Conservation (phyloP, 2,113 vertebrate species). For the Entosphenus tridentatus region DNA sequence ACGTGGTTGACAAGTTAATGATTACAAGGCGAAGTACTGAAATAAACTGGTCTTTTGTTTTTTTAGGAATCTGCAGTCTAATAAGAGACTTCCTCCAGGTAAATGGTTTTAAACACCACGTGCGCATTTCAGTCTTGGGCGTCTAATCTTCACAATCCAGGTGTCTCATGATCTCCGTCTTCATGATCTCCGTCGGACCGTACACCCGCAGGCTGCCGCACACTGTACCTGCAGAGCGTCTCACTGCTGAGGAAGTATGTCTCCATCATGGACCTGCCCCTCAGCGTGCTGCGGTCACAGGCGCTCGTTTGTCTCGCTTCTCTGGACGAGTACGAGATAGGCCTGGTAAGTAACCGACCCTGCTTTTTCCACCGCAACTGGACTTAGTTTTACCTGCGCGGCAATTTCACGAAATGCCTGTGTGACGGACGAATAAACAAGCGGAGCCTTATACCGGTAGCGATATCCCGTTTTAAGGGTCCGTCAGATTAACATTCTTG, state of each 20-base stretch:
- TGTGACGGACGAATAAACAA: too few relatives aligned
- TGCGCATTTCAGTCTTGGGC: too few relatives aligned
- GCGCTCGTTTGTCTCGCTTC: constrained; percentile 32
- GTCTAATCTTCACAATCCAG: too few relatives aligned
- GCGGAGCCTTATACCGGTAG: too few relatives aligned
- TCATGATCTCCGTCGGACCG: neutral
- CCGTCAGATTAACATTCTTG: too few relatives aligned
- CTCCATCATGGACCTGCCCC: constrained; percentile 46
- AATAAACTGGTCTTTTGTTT: neutral
- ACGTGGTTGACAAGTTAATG: too few relatives aligned
- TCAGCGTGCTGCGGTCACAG: constrained; percentile 32
- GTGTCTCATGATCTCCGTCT: neutral
- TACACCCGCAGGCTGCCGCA: constrained; percentile 17
- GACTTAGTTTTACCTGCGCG: too few relatives aligned
- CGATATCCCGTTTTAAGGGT: too few relatives aligned
- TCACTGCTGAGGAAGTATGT: constrained; percentile 53
- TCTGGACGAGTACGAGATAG: constrained; percentile 29
- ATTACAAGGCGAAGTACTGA: too few relatives aligned
- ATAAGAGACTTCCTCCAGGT: constrained; percentile 10
- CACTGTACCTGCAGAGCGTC: constrained; percentile 42
- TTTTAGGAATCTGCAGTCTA: constrained; percentile 9
- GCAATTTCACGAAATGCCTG: too few relatives aligned
- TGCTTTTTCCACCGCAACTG: too few relatives aligned
- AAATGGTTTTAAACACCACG: neutral
- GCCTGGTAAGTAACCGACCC: constrained; percentile 32